Evolutionary conservation across 2,888 invertebrate genomes (phyloP), one percentile per base, ranked within the genome.

Genomic region (Neelides folsomi): DNA sequence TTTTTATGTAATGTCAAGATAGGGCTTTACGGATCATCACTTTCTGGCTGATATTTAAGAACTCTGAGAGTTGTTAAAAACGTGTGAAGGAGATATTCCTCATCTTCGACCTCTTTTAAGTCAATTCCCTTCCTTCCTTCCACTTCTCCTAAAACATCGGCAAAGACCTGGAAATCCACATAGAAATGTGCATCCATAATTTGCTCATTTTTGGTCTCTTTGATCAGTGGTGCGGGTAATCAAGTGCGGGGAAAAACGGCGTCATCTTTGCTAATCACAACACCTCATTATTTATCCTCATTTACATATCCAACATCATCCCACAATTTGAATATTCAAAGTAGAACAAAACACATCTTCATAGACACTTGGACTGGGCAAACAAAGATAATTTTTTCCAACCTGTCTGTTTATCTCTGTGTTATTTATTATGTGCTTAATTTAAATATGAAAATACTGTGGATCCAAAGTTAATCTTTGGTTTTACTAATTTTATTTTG

Each of bases 21-120:
- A n/a, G n/a, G 52, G 27, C 36, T 68, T 71, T 68, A 74, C 74
- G 72, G 65, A 52, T 73, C 71, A 20, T 70, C 70, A 54, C 74
- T 71, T 2, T 75, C 73, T 2, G 86, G 86, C 44, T 81, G 79
- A 68, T 86, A 89, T 70, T 86, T 86, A n/a, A 89, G 76, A 55
- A 83, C 78, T 53, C 82, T 75, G 15, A 89, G 72, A 69, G 79
- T 75, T 62, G 79, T 79, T 52, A 88, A 72, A 47, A 87, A 75
- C 39, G 83, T 75, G 42, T 85, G 72, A 0, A 84, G 82, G 15
- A 83, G 82, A 60, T 79, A 79, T 66, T 88, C 88, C 0, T 82
- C 77, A 16, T 53, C 52, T 41, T 81, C 80, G 2, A 49, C 40
- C 3, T 57, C 57, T 67, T 86, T 86, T 60, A 86, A 76, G 66